A percentile compares a stretch with the other conserved stretches of the same genome.
Evolutionary conservation across 2,888 invertebrate species (phyloP).

Genomic region (Pristionchus mayeri): DNA sequence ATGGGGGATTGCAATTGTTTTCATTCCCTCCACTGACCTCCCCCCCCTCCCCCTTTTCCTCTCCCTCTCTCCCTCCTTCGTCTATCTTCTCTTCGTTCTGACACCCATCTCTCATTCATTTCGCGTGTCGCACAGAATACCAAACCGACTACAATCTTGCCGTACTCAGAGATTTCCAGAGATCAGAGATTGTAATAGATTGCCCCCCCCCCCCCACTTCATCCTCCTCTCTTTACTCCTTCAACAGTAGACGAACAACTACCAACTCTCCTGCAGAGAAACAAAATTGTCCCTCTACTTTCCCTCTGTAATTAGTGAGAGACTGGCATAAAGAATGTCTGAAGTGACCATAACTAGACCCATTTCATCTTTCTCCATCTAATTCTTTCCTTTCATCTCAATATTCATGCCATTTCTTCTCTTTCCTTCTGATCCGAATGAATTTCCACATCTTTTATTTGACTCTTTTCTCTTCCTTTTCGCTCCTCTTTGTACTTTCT

Average conservation of each 20-base stretch:
- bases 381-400: slow-evolving; percentile 22
- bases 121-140: slow-evolving; percentile 53
- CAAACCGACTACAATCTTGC: slow-evolving; percentile 52
- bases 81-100: background rate
- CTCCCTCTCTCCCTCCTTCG: background rate
- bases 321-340: background rate
- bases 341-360: background rate
- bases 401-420: background rate
- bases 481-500: slow-evolving; percentile 38
- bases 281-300: background rate
- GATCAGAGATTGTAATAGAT: too few relatives aligned
- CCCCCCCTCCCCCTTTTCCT: too few relatives aligned
- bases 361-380: slow-evolving; percentile 3
- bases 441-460: background rate
- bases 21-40: slow-evolving; percentile 15
- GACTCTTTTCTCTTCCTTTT: slow-evolving; percentile 48
- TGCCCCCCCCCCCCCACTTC: too few relatives aligned
- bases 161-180: slow-evolving; percentile 56
- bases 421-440: background rate
- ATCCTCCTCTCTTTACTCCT: slow-evolving; percentile 56
- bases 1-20: background rate
- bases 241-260: slow-evolving; percentile 54
- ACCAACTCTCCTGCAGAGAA: background rate
- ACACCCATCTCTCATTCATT: slow-evolving; percentile 32
- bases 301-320: background rate